These are phyloP conservation scores for Myotis findleyi DNA, from an alignment of 2,797 vertebrate genomes.

Conservation along the genomic window DNA sequence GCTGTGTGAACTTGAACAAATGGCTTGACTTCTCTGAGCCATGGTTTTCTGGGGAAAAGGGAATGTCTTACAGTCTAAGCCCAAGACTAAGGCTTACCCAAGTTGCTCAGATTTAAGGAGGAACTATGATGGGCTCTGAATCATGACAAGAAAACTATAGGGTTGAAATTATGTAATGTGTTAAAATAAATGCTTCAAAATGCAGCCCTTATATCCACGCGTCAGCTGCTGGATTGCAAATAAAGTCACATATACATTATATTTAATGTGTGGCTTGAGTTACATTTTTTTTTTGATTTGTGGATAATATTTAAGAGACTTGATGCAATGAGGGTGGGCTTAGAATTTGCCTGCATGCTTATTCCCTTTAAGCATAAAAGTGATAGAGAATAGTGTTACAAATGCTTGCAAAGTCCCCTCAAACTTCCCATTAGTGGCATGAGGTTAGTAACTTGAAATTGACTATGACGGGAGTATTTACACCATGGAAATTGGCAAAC, in stretches of 20 bases:
- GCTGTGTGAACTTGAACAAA: not conserved
- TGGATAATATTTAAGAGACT: not conserved
- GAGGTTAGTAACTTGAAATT: not conserved
- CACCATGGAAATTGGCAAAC: not conserved
- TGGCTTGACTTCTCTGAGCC: not conserved
- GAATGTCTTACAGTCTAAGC: not conserved
- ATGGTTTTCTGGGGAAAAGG: not conserved
- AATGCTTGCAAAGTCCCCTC: not conserved
- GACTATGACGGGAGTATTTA: not conserved
- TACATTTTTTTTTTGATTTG: not conserved
- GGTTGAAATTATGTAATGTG: not conserved
- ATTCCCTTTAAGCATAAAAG: not conserved
- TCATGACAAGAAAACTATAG: not conserved
- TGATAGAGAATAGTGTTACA: not conserved
- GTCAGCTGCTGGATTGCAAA: not conserved
- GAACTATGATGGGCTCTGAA: not conserved
- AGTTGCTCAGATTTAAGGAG: not conserved
- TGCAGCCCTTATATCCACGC: not conserved
- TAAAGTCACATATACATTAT: not conserved
- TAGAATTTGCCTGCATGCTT: not conserved
- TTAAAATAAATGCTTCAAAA: not conserved
- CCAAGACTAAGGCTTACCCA: not conserved
- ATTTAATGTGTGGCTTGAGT: not conserved
- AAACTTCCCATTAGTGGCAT: too few species aligned
- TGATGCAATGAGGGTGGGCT: not conserved